Percentiles rank a stretch among this genome's conserved stretches.
phyloP scores from a whole-genome alignment of 53 echinoderm and acorn worm genomes.

The Temnopleurus reevesii region DNA sequence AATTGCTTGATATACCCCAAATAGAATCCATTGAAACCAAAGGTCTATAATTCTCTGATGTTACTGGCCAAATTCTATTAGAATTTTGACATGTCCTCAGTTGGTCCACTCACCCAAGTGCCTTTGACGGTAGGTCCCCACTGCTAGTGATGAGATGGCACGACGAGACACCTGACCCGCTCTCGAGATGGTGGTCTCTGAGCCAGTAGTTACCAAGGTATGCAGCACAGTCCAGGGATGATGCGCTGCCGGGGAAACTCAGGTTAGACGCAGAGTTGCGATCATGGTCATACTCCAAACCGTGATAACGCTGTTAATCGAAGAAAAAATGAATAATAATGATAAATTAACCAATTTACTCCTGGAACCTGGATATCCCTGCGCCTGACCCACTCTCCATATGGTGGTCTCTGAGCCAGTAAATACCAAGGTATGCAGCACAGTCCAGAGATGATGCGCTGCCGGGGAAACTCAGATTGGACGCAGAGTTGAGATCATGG shows the following conservation, averaged over 20 bases:
- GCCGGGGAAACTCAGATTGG: not conserved
- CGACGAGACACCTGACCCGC: not conserved
- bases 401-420: slow-evolving; percentile 1
- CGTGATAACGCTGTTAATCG: not conserved
- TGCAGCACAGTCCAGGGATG: not conserved
- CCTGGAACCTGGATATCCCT: no score
- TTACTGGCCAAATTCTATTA: no score
- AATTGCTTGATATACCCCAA: no score
- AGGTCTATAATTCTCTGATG: no score
- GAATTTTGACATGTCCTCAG: no score
- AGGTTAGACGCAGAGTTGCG: not conserved
- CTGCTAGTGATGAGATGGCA: not conserved
- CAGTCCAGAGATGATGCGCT: not conserved
- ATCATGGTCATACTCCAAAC: not conserved
- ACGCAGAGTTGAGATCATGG: not conserved
- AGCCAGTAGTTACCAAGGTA: slow-evolving; percentile 8
- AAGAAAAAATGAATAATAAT: not conserved
- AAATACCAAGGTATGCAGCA: not conserved
- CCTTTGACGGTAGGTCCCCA: not conserved
- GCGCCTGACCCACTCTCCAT: not conserved
- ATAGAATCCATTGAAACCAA: no score
- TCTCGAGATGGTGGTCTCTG: not conserved
- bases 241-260: not conserved
- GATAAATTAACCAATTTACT: no score
- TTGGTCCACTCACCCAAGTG: not conserved